Evolutionary conservation across 2,797 vertebrate genomes (phyloP).

Genomic region (Spea hammondii): DNA sequence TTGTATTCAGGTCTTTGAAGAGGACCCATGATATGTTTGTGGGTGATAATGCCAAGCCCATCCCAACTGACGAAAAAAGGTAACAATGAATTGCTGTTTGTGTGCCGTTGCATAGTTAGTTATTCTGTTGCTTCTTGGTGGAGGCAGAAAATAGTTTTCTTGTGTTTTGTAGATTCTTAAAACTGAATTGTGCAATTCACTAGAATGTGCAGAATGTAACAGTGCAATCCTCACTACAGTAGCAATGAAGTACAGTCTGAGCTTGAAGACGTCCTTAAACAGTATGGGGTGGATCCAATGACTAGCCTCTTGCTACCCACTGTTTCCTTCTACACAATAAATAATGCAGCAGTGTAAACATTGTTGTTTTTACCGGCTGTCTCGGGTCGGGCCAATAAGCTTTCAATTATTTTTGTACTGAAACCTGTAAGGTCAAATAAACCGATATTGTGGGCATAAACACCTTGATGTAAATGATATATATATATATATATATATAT

Average conservation of each 20-base stretch:
- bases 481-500: no score
- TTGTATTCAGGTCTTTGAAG: conserved; percentile 96
- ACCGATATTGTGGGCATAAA: no score
- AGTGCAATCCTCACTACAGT: neutral
- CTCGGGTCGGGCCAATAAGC: neutral
- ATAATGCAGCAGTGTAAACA: conserved; percentile 26
- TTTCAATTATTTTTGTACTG: neutral
- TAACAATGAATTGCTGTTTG: conserved; percentile 53
- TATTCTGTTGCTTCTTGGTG: no score
- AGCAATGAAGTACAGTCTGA: neutral
- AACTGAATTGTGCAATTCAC: no score
- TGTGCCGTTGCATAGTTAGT: neutral
- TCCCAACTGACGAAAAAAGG: conserved; percentile 86
- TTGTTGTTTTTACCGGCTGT: conserved; percentile 8
- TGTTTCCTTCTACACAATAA: conserved; percentile 2
- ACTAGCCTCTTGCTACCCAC: neutral
- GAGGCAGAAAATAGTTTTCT: no score
- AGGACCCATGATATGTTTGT: conserved; percentile 98
- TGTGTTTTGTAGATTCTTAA: no score
- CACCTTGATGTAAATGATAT: no score
- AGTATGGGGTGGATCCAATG: conserved; percentile 8
- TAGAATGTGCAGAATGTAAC: no score
- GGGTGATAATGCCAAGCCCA: conserved; percentile 87
- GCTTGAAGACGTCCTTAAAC: conserved; percentile 9
- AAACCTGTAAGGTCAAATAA: neutral